Evolutionary conservation across 2,113 vertebrate species (phyloP), one percentile per base, ranked within the genome.

Genomic region (Lepus americanus): DNA sequence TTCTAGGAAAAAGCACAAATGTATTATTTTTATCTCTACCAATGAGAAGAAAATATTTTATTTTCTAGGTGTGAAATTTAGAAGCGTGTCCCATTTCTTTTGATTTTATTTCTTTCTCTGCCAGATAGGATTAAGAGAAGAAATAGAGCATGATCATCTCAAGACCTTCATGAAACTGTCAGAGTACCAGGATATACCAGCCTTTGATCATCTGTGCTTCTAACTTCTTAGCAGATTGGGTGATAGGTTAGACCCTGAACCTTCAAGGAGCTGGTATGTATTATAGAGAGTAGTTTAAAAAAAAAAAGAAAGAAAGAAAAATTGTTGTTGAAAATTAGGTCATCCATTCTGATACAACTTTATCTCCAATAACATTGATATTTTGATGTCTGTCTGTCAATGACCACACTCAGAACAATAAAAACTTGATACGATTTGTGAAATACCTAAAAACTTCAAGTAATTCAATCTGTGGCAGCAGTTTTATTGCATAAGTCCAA

Each of bases 281-380:
- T 79, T 59, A 88, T 84, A 87, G 61, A 89, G 13, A 44, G 20
- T 87, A 31, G 69, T 14, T 86, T 13, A 90, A 31, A 59, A 87
- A 81, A 44, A 44, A 44, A 7, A 44, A 44, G 36, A 36, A 19
- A 19, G 22, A 53, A 1, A 74, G 10, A 27, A 53, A 3, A 74
- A 10, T 3, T 83, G 7, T 80, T 19, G 19, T 87, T 89, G 5
- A n/a, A 72, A 9, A 77, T 80, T 7, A 83, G 29, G 0, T 83
- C 76, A 19, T 9, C 31, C 44, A 51, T 76, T 94, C 84, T 89
- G 83, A 92, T 55, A 76, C 1, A 36, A 87, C 3, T 79, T 67
- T 63, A 51, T 94, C 6, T 61, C 66, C 63, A 87, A 53, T 36
- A 73, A 39, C 25, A 66, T 0, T 20, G 36, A 49, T 7, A 87